Evolutionary conservation across 1,140 invertebrate species (phyloP), one percentile per base, ranked within the genome.

Genomic region (Solen grandis): DNA sequence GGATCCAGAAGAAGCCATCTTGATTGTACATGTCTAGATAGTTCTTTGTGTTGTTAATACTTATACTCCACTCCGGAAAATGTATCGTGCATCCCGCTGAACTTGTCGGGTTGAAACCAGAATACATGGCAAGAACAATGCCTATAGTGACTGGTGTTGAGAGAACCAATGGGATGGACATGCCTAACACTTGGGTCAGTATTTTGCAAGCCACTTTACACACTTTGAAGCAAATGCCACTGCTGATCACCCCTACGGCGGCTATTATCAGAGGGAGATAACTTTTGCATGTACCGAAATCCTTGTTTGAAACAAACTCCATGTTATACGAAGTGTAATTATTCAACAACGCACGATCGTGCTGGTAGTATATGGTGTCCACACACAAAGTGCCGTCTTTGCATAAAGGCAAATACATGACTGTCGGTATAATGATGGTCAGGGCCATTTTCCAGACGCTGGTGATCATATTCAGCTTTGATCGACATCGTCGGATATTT

Each of bases 81-180:
- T 59, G 70, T 98, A 84, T 5, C 46, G 25, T 22, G 79, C 69
- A 76, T 5, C 46, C 57, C n/a, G n/a, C n/a, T n/a, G n/a, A n/a
- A n/a, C n/a, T n/a, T n/a, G n/a, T n/a, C n/a, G n/a, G n/a, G n/a
- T n/a, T 50, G 68, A 85, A 2, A 46, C 19, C 46, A 81, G 60
- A 46, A 79, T 72, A 79, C 66, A 79, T 79, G 10, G 54, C 66
- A 10, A 79, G 41, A 0, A 85, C 46, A 0, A 89, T 46, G n/a
- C 72, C 85, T 41, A 88, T 81, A n/a, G 85, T 83, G 22, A 88
- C 76, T 5, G 89, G 87, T 0, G 86, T 85, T 1, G 85, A 72
- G 16, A 89, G 46, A 16, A 83, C 25, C 19, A 90, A 52, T 0
- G 89, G 87, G 0, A 88, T 31, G 14, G 89, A 80, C 66, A 88